Evolutionary conservation across 2,797 vertebrate genomes (phyloP).

Genomic region (Acanthurus lineatus): DNA sequence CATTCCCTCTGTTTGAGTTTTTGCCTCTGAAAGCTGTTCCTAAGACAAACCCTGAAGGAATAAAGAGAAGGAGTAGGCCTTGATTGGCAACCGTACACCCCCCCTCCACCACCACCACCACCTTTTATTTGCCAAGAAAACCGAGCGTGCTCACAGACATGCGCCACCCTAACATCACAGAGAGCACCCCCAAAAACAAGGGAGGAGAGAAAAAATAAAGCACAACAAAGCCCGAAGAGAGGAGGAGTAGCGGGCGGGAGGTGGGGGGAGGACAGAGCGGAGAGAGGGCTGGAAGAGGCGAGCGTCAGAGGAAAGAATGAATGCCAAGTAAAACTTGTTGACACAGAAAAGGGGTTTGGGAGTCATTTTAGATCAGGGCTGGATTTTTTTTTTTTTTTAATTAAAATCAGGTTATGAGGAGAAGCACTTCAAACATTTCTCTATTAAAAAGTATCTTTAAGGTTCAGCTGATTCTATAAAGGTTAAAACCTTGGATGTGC

Average conservation of each 20-base stretch:
- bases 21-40: constrained; percentile 66
- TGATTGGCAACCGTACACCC: constrained; percentile 80
- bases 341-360: constrained; percentile 68
- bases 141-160: constrained; percentile 70
- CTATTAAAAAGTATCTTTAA: not conserved
- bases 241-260: constrained; percentile 58
- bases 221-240: constrained; percentile 74
- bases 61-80: constrained; percentile 74
- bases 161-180: constrained; percentile 76
- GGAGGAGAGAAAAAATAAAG: constrained; percentile 61
- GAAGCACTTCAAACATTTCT: constrained; percentile 5
- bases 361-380: constrained; percentile 52
- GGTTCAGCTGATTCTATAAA: not conserved
- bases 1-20: constrained; percentile 76
- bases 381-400: constrained; percentile 27
- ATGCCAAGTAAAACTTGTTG: constrained; percentile 79
- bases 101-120: constrained; percentile 8
- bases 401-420: constrained; percentile 40
- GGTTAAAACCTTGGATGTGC: not conserved
- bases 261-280: not conserved
- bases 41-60: constrained; percentile 76
- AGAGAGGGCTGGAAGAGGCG: constrained; percentile 67
- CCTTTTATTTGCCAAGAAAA: constrained; percentile 77
- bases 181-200: constrained; percentile 72
- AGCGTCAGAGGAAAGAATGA: constrained; percentile 62